A percentile compares a stretch with the other conserved stretches of the same genome.
These are phyloP conservation scores for Chaetura pelagica DNA, from an alignment of 2,113 vertebrate genomes.

Conservation along the genomic window DNA sequence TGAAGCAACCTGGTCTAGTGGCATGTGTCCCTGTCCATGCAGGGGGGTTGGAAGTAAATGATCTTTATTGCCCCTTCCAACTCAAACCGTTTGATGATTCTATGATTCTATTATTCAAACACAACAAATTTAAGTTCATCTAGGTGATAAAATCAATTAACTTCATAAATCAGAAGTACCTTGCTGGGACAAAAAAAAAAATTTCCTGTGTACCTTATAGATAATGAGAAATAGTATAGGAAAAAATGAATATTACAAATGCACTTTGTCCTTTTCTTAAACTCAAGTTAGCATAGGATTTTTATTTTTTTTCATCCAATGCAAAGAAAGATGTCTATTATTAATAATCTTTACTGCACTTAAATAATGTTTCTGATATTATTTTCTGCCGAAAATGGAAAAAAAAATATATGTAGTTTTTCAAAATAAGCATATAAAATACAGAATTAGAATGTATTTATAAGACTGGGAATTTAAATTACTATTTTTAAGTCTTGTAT, in stretches of 20 bases:
- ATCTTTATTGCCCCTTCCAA: too few species aligned
- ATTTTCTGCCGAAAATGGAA: background rate
- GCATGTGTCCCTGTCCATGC: too few species aligned
- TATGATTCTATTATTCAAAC: background rate
- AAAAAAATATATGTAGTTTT: background rate
- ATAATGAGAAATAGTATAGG: background rate
- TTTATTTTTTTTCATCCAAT: background rate
- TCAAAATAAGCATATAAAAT: background rate
- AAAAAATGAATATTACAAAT: background rate
- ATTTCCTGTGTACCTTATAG: background rate
- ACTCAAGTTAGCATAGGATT: background rate
- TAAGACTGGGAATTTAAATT: background rate
- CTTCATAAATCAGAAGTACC: background rate
- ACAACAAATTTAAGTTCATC: accelerated
- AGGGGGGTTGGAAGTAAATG: too few species aligned
- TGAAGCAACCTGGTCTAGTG: too few species aligned
- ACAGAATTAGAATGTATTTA: background rate
- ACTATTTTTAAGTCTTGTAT: background rate
- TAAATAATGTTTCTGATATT: background rate
- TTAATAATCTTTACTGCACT: background rate
- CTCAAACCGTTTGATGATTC: too few species aligned
- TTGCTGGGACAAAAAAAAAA: background rate
- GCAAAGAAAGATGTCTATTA: background rate
- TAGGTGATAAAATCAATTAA: background rate
- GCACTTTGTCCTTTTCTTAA: background rate